Percentiles rank a stretch among this genome's conserved stretches.
Conservation (phyloP, 2,888 invertebrate genomes). For the Oligia latruncula region DNA sequence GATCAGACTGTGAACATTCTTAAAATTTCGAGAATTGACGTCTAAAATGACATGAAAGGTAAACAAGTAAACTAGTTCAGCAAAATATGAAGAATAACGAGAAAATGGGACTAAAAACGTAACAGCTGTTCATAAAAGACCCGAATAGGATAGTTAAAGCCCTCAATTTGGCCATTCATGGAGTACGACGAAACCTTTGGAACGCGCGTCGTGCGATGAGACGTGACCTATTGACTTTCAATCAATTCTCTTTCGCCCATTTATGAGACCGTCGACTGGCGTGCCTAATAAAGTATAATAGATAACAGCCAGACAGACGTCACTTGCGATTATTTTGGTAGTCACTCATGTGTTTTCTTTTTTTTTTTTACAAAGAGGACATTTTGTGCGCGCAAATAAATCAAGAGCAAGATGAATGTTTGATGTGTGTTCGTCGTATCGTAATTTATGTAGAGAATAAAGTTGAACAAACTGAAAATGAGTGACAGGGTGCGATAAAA, state of each 20-base stretch:
- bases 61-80: conserved; percentile 39
- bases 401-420: conserved; percentile 43
- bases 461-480: conserved; percentile 49
- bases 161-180: conserved; percentile 70
- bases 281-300: conserved; percentile 49
- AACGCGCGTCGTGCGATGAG: conserved; percentile 70
- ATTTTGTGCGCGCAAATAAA: conserved; percentile 45
- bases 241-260: conserved; percentile 76
- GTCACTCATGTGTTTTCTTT: conserved; percentile 19
- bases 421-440: conserved; percentile 26
- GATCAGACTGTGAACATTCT: not conserved
- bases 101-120: conserved; percentile 23
- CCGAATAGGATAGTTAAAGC: conserved; percentile 58
- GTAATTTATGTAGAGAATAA: conserved; percentile 47
- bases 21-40: not conserved
- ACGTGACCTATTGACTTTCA: conserved; percentile 79
- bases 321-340: conserved; percentile 46
- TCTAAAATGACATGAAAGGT: conserved; percentile 5
- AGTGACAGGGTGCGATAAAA: conserved; percentile 29
- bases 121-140: conserved; percentile 49
- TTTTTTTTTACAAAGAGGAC: conserved; percentile 41
- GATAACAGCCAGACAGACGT: conserved; percentile 46
- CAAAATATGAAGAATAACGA: conserved; percentile 31
- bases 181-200: conserved; percentile 69
- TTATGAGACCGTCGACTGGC: conserved; percentile 50